Conservation (phyloP, 1,140 invertebrate genomes). For the Plutomurus gul region DNA sequence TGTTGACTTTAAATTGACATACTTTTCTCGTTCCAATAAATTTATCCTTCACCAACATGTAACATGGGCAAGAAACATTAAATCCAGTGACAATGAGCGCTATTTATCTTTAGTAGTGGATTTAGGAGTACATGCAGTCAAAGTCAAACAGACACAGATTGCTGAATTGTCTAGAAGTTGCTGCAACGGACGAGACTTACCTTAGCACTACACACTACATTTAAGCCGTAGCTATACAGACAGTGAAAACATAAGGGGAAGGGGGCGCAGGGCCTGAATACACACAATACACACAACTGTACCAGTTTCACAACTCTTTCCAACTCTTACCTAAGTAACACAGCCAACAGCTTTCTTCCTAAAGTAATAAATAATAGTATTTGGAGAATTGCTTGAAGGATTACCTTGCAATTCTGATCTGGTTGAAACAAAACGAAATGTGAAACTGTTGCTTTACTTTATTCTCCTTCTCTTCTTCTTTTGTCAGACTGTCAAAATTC, state of each 20-base stretch:
- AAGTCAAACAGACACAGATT: slow-evolving; percentile 22
- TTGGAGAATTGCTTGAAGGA: slow-evolving; percentile 19
- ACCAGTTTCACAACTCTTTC: too few relatives aligned
- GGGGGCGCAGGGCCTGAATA: too few relatives aligned
- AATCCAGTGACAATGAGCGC: neutral
- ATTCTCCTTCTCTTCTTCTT: neutral
- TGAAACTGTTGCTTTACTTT: slow-evolving; percentile 24
- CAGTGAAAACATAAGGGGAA: too few relatives aligned
- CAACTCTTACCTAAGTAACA: neutral
- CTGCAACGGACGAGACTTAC: too few relatives aligned
- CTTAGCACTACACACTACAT: too few relatives aligned
- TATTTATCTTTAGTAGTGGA: slow-evolving; percentile 14
- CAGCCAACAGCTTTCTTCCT: slow-evolving; percentile 1
- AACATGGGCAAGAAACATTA: neutral
- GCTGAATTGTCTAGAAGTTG: slow-evolving; percentile 7
- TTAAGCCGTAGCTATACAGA: too few relatives aligned
- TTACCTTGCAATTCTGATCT: slow-evolving; percentile 4
- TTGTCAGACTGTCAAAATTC: neutral
- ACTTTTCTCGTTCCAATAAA: slow-evolving; percentile 4
- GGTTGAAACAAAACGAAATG: slow-evolving; percentile 5
- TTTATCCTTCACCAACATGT: neutral
- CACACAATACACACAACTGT: too few relatives aligned
- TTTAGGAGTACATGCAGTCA: neutral
- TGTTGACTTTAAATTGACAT: slow-evolving; percentile 3
- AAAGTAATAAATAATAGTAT: slow-evolving; percentile 29